These are phyloP conservation scores for Phytoseiulus persimilis DNA, from an alignment of 2,888 invertebrate species.

Conservation along the genomic window DNA sequence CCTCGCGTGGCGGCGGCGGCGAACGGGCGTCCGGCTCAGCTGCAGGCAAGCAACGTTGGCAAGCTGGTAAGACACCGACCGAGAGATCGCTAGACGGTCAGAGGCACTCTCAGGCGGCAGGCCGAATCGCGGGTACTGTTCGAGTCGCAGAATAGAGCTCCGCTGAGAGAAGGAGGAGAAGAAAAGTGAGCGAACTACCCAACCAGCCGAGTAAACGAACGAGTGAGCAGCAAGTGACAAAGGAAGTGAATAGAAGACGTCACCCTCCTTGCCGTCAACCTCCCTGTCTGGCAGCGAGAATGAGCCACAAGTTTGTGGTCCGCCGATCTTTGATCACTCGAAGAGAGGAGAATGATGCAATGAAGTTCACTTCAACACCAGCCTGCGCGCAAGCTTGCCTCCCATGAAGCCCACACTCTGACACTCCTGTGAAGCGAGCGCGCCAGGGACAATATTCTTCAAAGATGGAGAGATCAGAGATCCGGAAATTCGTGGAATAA, in stretches of 20 bases:
- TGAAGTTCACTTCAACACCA: neutral
- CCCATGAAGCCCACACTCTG: neutral
- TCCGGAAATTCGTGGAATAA: neutral
- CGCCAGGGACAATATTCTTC: neutral
- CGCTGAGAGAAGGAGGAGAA: neutral
- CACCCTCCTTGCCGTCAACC: neutral
- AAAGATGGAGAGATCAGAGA: neutral
- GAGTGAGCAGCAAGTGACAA: neutral
- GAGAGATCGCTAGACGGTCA: neutral
- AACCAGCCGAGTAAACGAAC: neutral
- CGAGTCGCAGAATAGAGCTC: neutral
- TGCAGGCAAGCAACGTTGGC: neutral
- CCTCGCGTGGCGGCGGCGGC: too few relatives aligned
- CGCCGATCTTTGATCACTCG: neutral
- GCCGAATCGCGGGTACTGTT: neutral
- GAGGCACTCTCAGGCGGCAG: neutral
- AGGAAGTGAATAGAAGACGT: neutral
- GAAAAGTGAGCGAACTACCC: neutral
- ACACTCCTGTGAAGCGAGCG: neutral
- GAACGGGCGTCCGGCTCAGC: neutral
- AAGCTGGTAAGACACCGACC: neutral
- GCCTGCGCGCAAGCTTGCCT: neutral
- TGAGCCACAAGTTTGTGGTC: conserved; percentile 5
- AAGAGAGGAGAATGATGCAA: neutral
- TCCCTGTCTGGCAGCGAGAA: neutral